These are phyloP conservation scores for Thaleichthys pacificus DNA, from an alignment of 2,797 vertebrate genomes.

Conservation along the genomic window DNA sequence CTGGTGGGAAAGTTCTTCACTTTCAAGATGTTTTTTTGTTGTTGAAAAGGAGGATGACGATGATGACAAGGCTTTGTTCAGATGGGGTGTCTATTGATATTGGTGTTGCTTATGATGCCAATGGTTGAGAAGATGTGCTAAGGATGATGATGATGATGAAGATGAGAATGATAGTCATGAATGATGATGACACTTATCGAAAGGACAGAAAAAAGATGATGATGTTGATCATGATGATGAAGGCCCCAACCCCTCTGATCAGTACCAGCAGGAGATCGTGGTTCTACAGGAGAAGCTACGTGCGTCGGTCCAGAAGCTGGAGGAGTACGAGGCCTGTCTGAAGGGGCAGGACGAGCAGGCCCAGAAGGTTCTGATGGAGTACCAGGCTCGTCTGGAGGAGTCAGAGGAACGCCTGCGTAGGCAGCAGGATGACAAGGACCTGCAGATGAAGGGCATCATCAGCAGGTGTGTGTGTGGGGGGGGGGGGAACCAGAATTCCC, in stretches of 20 bases:
- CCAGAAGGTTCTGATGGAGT: constrained; percentile 95
- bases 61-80: background rate
- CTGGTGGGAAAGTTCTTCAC: too few relatives aligned
- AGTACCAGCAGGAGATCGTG: constrained; percentile 92
- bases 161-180: background rate
- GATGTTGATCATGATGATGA: background rate
- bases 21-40: too few relatives aligned
- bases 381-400: constrained; percentile 95
- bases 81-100: background rate
- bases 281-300: constrained; percentile 95
- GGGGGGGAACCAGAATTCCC: background rate
- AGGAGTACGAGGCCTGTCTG: constrained; percentile 92
- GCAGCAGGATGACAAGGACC: constrained; percentile 97
- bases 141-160: background rate
- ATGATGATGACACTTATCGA: too few relatives aligned
- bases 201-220: background rate
- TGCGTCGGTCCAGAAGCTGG: constrained; percentile 92
- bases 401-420: constrained; percentile 91
- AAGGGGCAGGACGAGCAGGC: constrained; percentile 96
- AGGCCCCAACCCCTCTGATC: constrained; percentile 3
- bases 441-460: constrained; percentile 99
- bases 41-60: background rate
- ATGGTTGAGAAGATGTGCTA: background rate
- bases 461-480: constrained; percentile 80
- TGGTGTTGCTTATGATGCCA: background rate